Conservation (phyloP, 2,113 vertebrate species). For the Mola mola region DNA sequence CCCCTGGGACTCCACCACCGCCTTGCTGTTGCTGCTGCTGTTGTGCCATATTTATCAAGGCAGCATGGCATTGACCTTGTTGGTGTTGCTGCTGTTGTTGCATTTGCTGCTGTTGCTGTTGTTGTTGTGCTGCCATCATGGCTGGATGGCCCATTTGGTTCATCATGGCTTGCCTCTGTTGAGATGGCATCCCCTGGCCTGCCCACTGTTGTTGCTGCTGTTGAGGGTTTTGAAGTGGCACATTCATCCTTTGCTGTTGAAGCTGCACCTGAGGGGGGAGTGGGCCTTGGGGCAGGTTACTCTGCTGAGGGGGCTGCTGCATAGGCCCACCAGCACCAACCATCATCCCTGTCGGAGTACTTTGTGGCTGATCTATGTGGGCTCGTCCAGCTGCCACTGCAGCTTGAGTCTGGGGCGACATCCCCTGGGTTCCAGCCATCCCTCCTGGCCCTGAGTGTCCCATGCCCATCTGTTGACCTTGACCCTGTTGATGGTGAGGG, state of each 20-base stretch:
- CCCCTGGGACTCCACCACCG: constrained; percentile 48
- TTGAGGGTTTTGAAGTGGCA: constrained; percentile 73
- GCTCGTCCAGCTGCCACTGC: constrained; percentile 65
- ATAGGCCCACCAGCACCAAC: constrained; percentile 80
- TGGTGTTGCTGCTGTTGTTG: constrained; percentile 77
- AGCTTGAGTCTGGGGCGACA: constrained; percentile 75
- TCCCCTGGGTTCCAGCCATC: constrained; percentile 81
- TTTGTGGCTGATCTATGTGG: constrained; percentile 75
- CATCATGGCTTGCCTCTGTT: constrained; percentile 91
- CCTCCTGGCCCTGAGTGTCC: constrained; percentile 79
- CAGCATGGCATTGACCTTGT: constrained; percentile 80
- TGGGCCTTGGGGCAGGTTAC: constrained; percentile 62
- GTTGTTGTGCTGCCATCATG: constrained; percentile 80
- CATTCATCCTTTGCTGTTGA: constrained; percentile 86
- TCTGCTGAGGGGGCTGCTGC: constrained; percentile 72
- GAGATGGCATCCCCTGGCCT: constrained; percentile 72
- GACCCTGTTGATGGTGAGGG: constrained; percentile 85
- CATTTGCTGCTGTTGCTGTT: constrained; percentile 82
- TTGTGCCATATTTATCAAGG: constrained; percentile 83
- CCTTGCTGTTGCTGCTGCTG: constrained; percentile 68
- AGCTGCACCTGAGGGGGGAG: constrained; percentile 72
- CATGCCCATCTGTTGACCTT: constrained; percentile 87
- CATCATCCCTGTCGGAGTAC: constrained; percentile 66
- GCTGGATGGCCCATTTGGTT: constrained; percentile 87
- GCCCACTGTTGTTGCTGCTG: constrained; percentile 80